Base-by-base conservation (phyloP, 2,113 vertebrate species). In the Aythya baeri region DNA sequence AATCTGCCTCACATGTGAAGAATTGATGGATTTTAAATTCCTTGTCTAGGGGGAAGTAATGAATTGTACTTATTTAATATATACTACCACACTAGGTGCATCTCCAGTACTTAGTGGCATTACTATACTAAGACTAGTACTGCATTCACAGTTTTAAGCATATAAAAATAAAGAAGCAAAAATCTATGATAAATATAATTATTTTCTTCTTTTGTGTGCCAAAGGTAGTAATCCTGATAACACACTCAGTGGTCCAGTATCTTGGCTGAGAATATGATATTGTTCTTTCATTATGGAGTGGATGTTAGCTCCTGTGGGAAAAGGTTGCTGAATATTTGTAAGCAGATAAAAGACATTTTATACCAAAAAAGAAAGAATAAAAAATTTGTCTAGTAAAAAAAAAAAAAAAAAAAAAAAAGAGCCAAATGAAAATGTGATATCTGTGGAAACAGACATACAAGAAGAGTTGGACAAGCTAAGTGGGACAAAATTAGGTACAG, bases 21-120 rank as follows among this genome's bases (percentile, higher is more conserved):
- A 94, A 92, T 74, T 93, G 83, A 97, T 79, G 86, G 97, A 93
- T 98, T 98, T 98, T 91, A 93, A 96, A 94, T 96, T 97, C 86
- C 83, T 95, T 91, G 57, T 96, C 94, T 96, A 79, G 96, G 52
- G 94, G 95, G 90, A 97, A 91, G 94, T 83, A 93, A 97, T 89
- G 91, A 97, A 96, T 38, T 63, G 57, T 84, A 86, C 73, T 97
- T 97, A 96, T 91, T 97, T 95, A 97, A 93, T 83, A 13, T 14
- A 90, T 59, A 75, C 82, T 90, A 54, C 81, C 95, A 62, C 38
- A 34, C 62, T 52, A 84, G 87, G 72, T 94, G 78, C 62, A 41
- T 95, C 67, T 96, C 44, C 72, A 88, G 46, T 57, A 65, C 43
- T 26, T 54, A 2, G 32, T 52, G 66, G 31, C 31, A 54, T 13